Evolutionary conservation across 2,797 vertebrate genomes (phyloP), one percentile per base, ranked within the genome.

Genomic region (Sorex maritimensis): DNA sequence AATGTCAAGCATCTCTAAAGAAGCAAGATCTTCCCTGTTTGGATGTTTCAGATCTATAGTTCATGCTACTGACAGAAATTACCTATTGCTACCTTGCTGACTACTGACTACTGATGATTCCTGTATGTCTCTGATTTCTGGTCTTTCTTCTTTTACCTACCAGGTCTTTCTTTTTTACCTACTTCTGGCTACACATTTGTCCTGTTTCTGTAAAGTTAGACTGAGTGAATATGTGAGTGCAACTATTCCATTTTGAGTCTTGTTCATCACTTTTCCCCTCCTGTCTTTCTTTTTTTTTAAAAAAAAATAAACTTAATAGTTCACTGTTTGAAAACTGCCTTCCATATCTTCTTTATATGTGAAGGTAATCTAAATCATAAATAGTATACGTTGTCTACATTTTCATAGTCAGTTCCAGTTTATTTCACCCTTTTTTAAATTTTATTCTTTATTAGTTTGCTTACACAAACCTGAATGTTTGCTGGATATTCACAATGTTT

Each of bases 391-490:
- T 67, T 71, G 11, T 78, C 61, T 71, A 4, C 26, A 67, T 28
- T 67, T n/a, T 67, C 17, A 19, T 67, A 67, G 23, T 75, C 24
- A 63, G 52, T 23, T 61, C 17, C 12, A 91, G 44, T 34, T 91
- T 24, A 44, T 72, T 85, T 88, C 14, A 13, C 2, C 38, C 17
- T 79, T 85, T 69, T n/a, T 88, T 71, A 81, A 23, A 85, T 85
- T 85, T 71, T 86, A 81, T 86, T 61, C 61, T 44, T 86, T 75
- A 67, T 81, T 71, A 95, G 67, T 71, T 79, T 71, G 81, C 34
- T 17, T 89, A 23, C 71, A 38, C 26, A 85, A 17, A 19, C 75
- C 28, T 82, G 46, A 83, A 73, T 92, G 94, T 92, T 91, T 46
- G 65, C 6, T 80, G 77, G 90, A 87, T 26, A 71, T 24, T 91